Base-by-base conservation (phyloP, 2,888 invertebrate species). In the Campopleginae sp. region DNA sequence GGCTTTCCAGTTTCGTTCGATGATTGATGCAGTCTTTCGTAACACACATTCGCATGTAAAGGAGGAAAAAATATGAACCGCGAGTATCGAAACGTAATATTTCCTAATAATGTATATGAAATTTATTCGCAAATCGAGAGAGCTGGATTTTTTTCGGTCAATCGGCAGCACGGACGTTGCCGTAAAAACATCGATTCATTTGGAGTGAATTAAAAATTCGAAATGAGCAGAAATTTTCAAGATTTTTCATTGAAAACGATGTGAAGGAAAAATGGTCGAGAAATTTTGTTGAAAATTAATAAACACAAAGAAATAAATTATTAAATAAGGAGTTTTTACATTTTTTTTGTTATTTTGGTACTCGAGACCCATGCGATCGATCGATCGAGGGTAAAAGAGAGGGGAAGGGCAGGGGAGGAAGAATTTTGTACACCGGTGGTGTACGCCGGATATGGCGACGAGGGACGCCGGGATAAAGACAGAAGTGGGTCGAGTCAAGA, bases 401-500 rank as follows among this genome's bases (percentile, higher is more conserved):
- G 54, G 4, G 27, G 33, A 12, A 17, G 8, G 42, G n/a, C n/a
- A n/a, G 42, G 23, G 19, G 10, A 42, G 58, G 19, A 27, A 71
- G 31, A 71, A 74, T 74, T 58, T 74, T 42, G 72, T 58, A 23
- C 58, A 74, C 54, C 72, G 58, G 72, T 74, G 72, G 58, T 42
- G 71, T 61, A 71, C 19, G 58, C 74, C 66, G 74, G 66, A 80
- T 75, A 75, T 66, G 80, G 72, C 66, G 70, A 80, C 66, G 66
- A 66, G 42, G 27, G 54, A 68, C 38, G 65, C 38, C 66, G 80
- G 65, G 63, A 74, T 51, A 66, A 66, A 42, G 72, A 74, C 72
- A 80, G 74, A 80, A 80, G 80, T 80, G 80, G 80, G 76, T 81
- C 81, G 75, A 70, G 75, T 17, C 68, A 46, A 61, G 70, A 79